A percentile compares a stretch with the other conserved stretches of the same genome.
phyloP scores from a whole-genome alignment of 2,888 invertebrate species.

The Watsonalla cultraria region DNA sequence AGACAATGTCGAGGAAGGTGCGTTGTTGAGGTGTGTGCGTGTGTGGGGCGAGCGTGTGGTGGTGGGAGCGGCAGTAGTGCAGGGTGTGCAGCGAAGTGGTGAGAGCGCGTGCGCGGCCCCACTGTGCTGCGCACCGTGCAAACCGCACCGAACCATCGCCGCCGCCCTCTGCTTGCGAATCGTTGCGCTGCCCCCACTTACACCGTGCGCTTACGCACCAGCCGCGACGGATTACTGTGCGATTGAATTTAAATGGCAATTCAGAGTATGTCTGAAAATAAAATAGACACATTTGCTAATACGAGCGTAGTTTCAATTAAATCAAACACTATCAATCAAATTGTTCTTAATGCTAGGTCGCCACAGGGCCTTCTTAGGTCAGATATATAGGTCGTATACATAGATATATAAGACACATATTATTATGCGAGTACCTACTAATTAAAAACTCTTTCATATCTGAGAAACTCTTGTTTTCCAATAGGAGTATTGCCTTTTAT shows the following conservation, averaged over 20 bases:
- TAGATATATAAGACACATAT: too few relatives aligned
- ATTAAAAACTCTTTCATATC: too few relatives aligned
- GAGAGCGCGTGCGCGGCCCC: conserved; percentile 13
- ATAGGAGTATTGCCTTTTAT: too few relatives aligned
- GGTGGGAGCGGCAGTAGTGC: conserved; percentile 20
- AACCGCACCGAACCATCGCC: conserved; percentile 1
- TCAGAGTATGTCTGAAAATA: conserved; percentile 22
- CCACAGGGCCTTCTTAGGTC: too few relatives aligned
- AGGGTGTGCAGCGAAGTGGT: conserved; percentile 14
- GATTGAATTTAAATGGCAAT: conserved; percentile 24
- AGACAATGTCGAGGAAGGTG: conserved; percentile 15
- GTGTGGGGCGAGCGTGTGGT: conserved; percentile 2
- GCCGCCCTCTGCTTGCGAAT: conserved; percentile 2
- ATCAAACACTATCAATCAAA: too few relatives aligned
- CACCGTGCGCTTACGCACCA: conserved; percentile 35
- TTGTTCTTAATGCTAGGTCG: too few relatives aligned
- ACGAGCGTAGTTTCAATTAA: too few relatives aligned
- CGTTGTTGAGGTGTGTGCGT: conserved; percentile 9
- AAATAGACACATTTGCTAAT: too few relatives aligned
- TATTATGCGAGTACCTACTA: too few relatives aligned
- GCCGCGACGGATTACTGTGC: conserved; percentile 39
- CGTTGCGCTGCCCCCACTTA: conserved; percentile 17
- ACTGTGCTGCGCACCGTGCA: conserved; percentile 14
- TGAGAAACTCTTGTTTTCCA: too few relatives aligned
- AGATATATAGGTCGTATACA: too few relatives aligned